A percentile compares a stretch with the other conserved stretches of the same genome.
Evolutionary conservation across 1,140 invertebrate genomes (phyloP).

Genomic region (Oscheius sp.): DNA sequence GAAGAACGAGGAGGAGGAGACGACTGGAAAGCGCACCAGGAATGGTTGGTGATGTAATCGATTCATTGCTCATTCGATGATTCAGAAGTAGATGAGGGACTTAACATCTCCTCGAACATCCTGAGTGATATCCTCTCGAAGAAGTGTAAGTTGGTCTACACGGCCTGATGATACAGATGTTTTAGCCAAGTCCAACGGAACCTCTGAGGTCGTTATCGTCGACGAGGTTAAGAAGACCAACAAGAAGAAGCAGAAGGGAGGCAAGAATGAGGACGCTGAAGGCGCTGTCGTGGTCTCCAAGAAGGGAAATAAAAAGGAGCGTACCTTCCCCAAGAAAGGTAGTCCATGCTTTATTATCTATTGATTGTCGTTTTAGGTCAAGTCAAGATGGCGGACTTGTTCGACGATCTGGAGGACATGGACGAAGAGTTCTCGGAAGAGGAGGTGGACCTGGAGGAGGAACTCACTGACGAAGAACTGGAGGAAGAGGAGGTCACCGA

Average conservation of each 20-base stretch:
- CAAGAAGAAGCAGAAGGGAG: not conserved
- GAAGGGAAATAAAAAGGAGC: not conserved
- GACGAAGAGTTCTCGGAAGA: slow-evolving; percentile 13
- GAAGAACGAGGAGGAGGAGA: not conserved
- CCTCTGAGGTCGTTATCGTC: not conserved
- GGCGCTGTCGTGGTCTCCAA: not conserved
- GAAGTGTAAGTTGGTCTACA: not conserved
- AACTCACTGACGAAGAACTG: not conserved
- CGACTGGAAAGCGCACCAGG: not conserved
- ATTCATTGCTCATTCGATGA: too few relatives aligned
- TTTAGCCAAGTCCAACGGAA: too few relatives aligned
- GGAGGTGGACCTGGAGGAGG: not conserved
- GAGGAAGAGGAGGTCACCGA: not conserved
- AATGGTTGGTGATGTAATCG: not conserved
- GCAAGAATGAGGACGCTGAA: not conserved
- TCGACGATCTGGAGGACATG: slow-evolving; percentile 8
- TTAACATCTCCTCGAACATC: not conserved
- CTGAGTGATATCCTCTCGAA: not conserved
- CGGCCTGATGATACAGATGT: too few relatives aligned
- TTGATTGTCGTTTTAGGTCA: too few relatives aligned
- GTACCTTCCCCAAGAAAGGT: not conserved
- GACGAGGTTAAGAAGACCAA: not conserved
- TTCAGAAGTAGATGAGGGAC: too few relatives aligned
- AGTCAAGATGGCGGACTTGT: not conserved
- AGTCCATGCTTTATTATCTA: too few relatives aligned